Evolutionary conservation across 2,797 vertebrate genomes (phyloP).

Genomic region (Sebastes nivosus): DNA sequence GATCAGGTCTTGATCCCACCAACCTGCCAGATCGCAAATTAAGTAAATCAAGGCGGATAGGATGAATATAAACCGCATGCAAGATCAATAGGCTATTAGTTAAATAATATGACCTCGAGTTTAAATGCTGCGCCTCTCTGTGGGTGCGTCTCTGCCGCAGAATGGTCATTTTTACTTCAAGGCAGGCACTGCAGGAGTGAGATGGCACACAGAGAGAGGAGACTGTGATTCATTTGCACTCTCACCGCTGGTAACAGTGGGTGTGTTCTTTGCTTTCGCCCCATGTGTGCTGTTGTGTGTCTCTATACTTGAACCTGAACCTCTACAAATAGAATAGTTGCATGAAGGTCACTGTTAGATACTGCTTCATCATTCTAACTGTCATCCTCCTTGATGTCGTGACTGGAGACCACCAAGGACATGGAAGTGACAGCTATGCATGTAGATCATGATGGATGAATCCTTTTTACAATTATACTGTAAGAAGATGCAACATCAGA

Average conservation of each 20-base stretch:
- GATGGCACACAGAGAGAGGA: conserved; percentile 22
- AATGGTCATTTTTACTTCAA: conserved; percentile 5
- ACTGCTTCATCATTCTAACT: not conserved
- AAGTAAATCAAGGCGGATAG: not conserved
- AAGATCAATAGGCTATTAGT: not conserved
- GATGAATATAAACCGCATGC: not conserved
- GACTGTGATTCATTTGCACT: conserved; percentile 41
- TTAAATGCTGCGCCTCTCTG: not conserved
- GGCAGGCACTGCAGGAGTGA: conserved; percentile 32
- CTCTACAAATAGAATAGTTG: not conserved
- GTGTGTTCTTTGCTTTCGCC: not conserved
- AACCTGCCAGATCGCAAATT: not conserved
- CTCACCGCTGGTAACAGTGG: conserved; percentile 16
- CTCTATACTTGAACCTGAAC: not conserved
- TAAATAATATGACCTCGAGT: not conserved
- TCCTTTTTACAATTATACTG: not conserved
- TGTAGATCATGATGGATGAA: not conserved
- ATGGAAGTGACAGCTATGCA: not conserved
- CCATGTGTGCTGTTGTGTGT: not conserved
- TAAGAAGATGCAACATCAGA: not conserved
- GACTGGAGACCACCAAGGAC: not conserved
- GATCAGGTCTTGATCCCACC: not conserved
- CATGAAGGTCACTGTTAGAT: conserved; percentile 53
- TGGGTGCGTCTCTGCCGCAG: conserved; percentile 34
- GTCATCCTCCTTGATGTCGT: not conserved